Base-by-base conservation (phyloP, 2,888 invertebrate species). In the Cordilura impudica region DNA sequence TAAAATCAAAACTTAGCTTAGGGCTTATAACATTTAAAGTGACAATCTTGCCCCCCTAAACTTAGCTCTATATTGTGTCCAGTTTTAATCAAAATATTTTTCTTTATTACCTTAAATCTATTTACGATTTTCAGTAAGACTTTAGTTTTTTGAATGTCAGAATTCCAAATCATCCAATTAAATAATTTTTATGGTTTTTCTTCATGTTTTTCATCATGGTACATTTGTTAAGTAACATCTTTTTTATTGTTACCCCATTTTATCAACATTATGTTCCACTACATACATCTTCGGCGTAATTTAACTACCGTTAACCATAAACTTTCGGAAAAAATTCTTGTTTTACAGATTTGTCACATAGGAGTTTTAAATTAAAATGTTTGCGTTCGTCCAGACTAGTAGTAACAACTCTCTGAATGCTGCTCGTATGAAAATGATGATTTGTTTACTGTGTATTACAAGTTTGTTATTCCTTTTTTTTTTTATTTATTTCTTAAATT, bases 281-380 rank as follows among this genome's bases (percentile, higher is more conserved):
- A n/a, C 35, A 39, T n/a, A 39, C 35, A n/a, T 39, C n/a, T 39
- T 47, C 14, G 4, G 2, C 43, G 43, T 60, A 53, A 58, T 66
- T 53, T 51, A 21, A 18, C 35, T 8, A 10, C n/a, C 54, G 21
- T 72, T 63, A 39, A 58, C 19, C 14, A 19, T 16, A 51, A 49
- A 56, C 23, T 47, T 61, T 31, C 2, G 5, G 19, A 12, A 56
- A 19, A 19, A 29, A 21, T 35, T 35, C 19, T 49, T 47, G 14
- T 51, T 71, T 51, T 7, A 49, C 23, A 39, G 16, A 60, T 51
- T 61, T 60, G 61, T 63, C 66, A 45, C 75, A 35, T 47, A 66
- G 74, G 74, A 71, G 70, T 71, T 75, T 18, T 19, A 29, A 79
- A 74, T 78, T 78, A 70, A 66, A 78, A 71, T 49, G 51, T 71